Percentiles rank a stretch among this genome's conserved stretches.
Conservation (phyloP, 2,888 invertebrate genomes). For the Arrhopalites spinosus region DNA sequence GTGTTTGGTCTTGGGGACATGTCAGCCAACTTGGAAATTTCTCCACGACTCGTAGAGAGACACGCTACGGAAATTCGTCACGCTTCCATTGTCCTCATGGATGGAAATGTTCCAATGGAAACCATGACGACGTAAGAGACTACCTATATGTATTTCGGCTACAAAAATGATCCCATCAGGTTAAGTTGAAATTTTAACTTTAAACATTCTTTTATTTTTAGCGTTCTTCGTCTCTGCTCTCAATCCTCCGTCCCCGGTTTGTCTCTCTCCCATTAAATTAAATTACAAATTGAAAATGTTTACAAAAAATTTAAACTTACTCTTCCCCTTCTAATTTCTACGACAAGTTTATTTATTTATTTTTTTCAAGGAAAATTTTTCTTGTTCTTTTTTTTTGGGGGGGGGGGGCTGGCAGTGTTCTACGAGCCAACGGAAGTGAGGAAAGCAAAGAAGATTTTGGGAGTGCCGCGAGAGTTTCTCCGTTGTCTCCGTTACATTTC, state of each 20-base stretch:
- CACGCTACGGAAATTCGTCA: constrained; percentile 40
- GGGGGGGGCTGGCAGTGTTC: too few relatives aligned
- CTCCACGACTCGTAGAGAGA: constrained; percentile 55
- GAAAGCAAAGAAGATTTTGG: constrained; percentile 75
- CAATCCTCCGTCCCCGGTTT: constrained; percentile 72
- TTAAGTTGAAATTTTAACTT: too few relatives aligned
- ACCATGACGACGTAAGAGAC: constrained; percentile 73
- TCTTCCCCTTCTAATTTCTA: neutral
- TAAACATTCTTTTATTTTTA: too few relatives aligned
- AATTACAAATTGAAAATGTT: too few relatives aligned
- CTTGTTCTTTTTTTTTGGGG: too few relatives aligned
- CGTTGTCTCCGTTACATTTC: constrained; percentile 67
- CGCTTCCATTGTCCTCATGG: constrained; percentile 75
- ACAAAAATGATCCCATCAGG: too few relatives aligned
- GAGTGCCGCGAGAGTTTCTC: constrained; percentile 54
- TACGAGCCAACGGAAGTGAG: constrained; percentile 86
- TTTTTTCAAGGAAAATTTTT: neutral
- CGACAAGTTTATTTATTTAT: constrained; percentile 5
- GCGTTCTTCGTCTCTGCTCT: constrained; percentile 67
- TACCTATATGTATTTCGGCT: too few relatives aligned
- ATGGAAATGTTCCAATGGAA: constrained; percentile 76
- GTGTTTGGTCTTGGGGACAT: constrained; percentile 82
- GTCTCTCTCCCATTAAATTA: constrained; percentile 52
- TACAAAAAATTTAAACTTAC: neutral
- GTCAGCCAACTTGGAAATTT: constrained; percentile 74